phyloP scores from a whole-genome alignment of 2,888 invertebrate species.

The Stenichneumon culpator region DNA sequence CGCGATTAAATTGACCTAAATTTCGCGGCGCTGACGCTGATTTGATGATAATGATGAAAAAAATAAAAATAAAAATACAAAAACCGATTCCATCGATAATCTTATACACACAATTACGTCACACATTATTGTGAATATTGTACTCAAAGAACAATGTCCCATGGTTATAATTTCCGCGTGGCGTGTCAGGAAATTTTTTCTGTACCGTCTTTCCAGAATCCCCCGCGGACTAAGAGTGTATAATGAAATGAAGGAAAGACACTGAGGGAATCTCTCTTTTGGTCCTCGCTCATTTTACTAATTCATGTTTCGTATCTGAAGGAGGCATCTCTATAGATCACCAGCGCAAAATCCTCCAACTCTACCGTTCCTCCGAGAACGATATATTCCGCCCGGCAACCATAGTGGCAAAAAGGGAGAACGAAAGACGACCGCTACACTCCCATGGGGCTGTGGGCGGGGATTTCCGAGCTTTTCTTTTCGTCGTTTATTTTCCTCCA shows the following conservation, averaged over 20 bases:
- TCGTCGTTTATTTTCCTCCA: conserved; percentile 18
- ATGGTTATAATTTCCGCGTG: too few species aligned
- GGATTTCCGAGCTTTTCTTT: conserved; percentile 41
- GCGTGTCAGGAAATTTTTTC: too few species aligned
- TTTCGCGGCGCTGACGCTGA: background rate
- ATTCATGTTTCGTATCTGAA: too few species aligned
- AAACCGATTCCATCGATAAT: background rate
- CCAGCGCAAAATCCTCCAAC: background rate
- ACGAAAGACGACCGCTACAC: background rate
- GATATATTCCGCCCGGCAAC: background rate
- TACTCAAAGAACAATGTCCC: too few species aligned
- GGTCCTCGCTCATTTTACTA: too few species aligned
- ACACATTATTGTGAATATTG: too few species aligned
- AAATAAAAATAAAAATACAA: background rate
- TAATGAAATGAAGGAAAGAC: too few species aligned
- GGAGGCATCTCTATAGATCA: background rate
- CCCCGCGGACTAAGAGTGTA: too few species aligned
- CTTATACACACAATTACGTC: background rate
- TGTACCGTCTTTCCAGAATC: too few species aligned
- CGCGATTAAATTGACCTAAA: background rate
- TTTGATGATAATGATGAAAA: background rate
- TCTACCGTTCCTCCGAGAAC: background rate
- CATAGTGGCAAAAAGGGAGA: conserved; percentile 7
- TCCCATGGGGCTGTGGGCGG: conserved; percentile 24
- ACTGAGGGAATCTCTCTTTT: too few species aligned